Base-by-base conservation (phyloP, 1,140 invertebrate species). In the Coboldia fuscipes region DNA sequence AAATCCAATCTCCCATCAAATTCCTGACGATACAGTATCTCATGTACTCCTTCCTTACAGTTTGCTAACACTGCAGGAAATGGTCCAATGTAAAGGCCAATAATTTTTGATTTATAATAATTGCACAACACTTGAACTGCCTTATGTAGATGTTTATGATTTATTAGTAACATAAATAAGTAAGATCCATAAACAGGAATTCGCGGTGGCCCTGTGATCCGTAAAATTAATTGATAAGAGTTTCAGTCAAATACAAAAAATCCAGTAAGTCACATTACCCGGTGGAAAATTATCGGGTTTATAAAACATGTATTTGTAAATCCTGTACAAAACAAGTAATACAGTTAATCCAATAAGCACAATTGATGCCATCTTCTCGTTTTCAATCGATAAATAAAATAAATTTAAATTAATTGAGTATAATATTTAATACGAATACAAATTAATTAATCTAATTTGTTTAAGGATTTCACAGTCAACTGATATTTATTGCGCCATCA, bases 51-150 rank as follows among this genome's bases (percentile, higher is more conserved):
- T 9, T 47, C 41, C 4, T 47, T 45, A 40, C 46, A 52, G 23
- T 58, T 58, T 5, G 50, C 56, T 0, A 61, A 44, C 3, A 56
- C 41, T 1, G 43, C 38, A 4, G 47, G 51, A 36, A 36, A 41
- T 4, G 37, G 9, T 2, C 61, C 62, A 2, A 63, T 16, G 31
- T 56, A 48, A 2, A 60, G 41, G 0, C 58, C 56, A 9, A 64
- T 39, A 13, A 63, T 43, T 31, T 58, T 56, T 4, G 61, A 58
- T 27, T 60, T 53, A 27, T 61, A 56, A 45, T 46, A 53, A 13
- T 48, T 41, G 18, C 45, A 45, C 1, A 54, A 36, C 4, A 33
- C 35, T 15, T 51, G 18, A 1, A 42, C 46, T 0, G 42, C 50
- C 41, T 53, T 51, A 36, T 54, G 51, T 3, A 54, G 30, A 24